Base-by-base conservation (phyloP, 2,113 vertebrate genomes). In the Callithrix jacchus region DNA sequence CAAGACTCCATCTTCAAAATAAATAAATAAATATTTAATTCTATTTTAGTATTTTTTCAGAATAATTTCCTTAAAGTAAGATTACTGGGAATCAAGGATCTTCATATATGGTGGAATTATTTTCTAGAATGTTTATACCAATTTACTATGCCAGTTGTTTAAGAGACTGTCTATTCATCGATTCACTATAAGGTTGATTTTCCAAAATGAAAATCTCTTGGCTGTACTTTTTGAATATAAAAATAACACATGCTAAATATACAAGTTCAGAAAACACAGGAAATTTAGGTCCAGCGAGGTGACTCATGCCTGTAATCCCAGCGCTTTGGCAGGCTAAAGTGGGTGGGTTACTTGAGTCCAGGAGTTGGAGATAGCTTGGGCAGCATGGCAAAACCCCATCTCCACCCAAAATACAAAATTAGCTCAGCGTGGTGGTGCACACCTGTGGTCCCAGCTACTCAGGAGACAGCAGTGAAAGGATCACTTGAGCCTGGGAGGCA, bases 121-220 rank as follows among this genome's bases (percentile, higher is more conserved):
- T 70, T 90, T 68, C 58, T 30, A 82, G 81, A 82, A 77, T 47
- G n/a, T n/a, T 42, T 86, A 52, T 52, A 37, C 8, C 30, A 74
- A n/a, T 86, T 80, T 93, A 90, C 35, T 30, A 21, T 93, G 40
- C 35, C 18, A 83, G 40, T 10, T 71, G 6, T 81, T 47, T 56
- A 84, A 88, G 35, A 92, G 56, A 76, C 37, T 64, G 5, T 76
- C 35, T 94, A 64, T 71, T 92, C 45, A 77, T 76, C 35, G 91
- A 64, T 64, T 92, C 71, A 71, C 12, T 70, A 52, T 76, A 76
- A 68, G 68, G 25, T 56, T 81, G 68, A 93, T 87, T 84, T 90
- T 87, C 52, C 66, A 86, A 86, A 93, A 81, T 74, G 35, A 91
- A 93, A 90, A 87, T 96, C n/a, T 27, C 6, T 89, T 89, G 90